phyloP scores from a whole-genome alignment of 2,888 invertebrate genomes.

The Ischnura elegans region DNA sequence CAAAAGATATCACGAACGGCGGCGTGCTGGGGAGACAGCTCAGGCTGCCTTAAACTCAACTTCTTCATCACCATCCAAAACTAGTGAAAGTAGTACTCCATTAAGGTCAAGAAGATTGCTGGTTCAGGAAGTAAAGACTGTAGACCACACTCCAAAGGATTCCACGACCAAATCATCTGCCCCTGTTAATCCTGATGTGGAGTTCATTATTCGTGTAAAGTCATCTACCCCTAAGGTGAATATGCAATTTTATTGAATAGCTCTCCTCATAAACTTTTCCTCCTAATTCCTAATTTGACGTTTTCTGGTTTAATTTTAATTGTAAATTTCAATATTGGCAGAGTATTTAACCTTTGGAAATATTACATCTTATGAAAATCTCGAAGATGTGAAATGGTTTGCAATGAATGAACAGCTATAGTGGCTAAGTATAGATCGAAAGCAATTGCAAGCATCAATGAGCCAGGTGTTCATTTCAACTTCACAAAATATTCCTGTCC shows the following conservation, averaged over 20 bases:
- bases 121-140: slow-evolving; percentile 75
- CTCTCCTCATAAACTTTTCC: neutral
- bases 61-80: slow-evolving; percentile 29
- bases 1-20: slow-evolving; percentile 54
- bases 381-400: too few species aligned
- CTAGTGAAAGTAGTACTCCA: slow-evolving; percentile 48
- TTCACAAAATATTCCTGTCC: too few species aligned
- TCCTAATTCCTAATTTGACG: too few species aligned
- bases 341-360: too few species aligned
- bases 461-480: too few species aligned
- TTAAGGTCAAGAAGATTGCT: slow-evolving; percentile 71
- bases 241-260: neutral
- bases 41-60: slow-evolving; percentile 56
- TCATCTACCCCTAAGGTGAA: slow-evolving; percentile 28
- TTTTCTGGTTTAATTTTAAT: too few species aligned
- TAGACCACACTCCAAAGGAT: slow-evolving; percentile 69
- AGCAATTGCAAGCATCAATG: too few species aligned
- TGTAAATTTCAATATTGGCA: too few species aligned
- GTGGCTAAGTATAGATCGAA: too few species aligned
- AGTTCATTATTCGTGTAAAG: slow-evolving; percentile 82
- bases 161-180: slow-evolving; percentile 73
- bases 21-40: slow-evolving; percentile 32
- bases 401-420: too few species aligned
- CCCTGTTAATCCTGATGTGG: slow-evolving; percentile 81
- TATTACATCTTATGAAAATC: too few species aligned